Percentiles rank a stretch among this genome's conserved stretches.
These are phyloP conservation scores for Acanthosepion pharaonis DNA, from an alignment of 2,888 invertebrate genomes.

Conservation along the genomic window DNA sequence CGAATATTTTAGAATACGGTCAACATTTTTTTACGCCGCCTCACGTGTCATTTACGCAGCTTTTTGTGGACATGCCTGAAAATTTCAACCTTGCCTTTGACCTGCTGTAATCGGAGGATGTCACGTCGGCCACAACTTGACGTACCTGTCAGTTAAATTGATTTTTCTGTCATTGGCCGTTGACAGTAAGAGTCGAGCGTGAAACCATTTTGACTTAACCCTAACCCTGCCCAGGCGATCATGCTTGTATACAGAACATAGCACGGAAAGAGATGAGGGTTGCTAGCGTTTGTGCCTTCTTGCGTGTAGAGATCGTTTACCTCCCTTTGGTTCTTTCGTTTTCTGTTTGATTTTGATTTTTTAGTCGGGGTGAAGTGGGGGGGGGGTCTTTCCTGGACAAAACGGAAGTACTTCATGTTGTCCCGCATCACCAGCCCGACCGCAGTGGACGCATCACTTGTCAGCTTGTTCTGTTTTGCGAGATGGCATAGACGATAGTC, in stretches of 20 bases:
- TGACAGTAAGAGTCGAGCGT: conserved; percentile 14
- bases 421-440: background rate
- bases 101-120: conserved; percentile 1
- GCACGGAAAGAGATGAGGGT: background rate
- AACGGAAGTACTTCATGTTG: background rate
- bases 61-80: background rate
- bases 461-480: background rate
- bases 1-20: background rate
- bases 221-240: background rate
- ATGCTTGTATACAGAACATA: background rate
- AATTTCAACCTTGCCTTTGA: background rate
- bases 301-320: background rate
- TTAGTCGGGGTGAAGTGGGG: too few relatives aligned
- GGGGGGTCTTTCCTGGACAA: background rate
- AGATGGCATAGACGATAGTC: background rate
- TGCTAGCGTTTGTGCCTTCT: background rate
- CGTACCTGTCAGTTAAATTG: conserved; percentile 6
- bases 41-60: too few relatives aligned
- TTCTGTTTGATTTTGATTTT: background rate
- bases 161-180: conserved; percentile 33
- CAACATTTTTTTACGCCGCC: background rate
- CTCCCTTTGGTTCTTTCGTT: background rate
- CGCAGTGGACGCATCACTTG: background rate
- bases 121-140: background rate
- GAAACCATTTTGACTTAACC: background rate